phyloP scores from a whole-genome alignment of 2,888 invertebrate species.

The Plusia festucae region DNA sequence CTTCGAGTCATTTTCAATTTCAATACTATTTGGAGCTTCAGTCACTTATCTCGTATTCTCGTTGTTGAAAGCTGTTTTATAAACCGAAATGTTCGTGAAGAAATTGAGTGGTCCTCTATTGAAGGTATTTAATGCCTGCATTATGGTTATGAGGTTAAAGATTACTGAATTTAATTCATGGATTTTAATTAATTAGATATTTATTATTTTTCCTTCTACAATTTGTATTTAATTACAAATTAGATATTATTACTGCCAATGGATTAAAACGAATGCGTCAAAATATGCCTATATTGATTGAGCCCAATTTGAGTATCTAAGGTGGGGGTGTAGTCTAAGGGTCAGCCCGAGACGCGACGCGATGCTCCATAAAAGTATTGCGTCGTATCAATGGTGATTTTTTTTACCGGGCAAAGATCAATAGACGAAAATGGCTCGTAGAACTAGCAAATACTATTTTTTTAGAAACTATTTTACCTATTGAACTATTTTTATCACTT shows the following conservation, averaged over 20 bases:
- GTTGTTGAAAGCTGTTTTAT: not conserved
- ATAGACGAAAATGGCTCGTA: not conserved
- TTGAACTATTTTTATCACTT: no score
- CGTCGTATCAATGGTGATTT: not conserved
- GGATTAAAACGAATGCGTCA: no score
- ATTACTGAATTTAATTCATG: no score
- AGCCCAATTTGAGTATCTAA: no score
- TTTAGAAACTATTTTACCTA: no score
- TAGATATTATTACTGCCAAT: conserved; percentile 40
- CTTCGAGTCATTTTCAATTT: conserved; percentile 8
- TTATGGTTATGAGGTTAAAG: not conserved
- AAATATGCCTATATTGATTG: no score
- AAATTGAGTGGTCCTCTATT: not conserved
- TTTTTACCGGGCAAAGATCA: not conserved
- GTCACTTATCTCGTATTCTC: not conserved
- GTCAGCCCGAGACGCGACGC: no score
- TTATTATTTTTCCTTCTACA: no score
- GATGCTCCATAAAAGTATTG: no score
- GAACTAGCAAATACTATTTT: not conserved
- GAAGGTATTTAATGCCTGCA: not conserved
- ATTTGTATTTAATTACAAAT: no score
- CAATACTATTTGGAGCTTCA: conserved; percentile 7
- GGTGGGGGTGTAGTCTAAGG: no score
- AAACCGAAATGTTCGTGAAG: not conserved
- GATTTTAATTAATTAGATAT: no score